These are phyloP conservation scores for Eremophila alpestris DNA, from an alignment of 2,797 vertebrate species.

Conservation along the genomic window DNA sequence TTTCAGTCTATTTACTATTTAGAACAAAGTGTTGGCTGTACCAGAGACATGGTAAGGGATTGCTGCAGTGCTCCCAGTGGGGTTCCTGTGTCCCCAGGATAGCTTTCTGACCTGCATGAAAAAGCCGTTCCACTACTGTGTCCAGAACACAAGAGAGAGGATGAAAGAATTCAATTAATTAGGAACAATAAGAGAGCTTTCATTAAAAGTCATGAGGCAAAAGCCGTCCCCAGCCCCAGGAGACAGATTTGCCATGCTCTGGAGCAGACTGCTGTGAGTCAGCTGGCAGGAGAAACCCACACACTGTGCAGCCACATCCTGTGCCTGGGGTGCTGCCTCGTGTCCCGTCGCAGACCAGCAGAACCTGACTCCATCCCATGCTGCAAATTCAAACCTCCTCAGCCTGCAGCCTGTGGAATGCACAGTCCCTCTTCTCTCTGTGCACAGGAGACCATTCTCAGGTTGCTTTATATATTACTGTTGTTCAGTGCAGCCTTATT, in stretches of 20 bases:
- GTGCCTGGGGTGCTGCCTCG: slow-evolving; percentile 3
- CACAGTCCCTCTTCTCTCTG: background rate
- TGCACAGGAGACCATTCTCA: background rate
- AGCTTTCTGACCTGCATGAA: slow-evolving; percentile 24
- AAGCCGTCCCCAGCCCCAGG: slow-evolving; percentile 24
- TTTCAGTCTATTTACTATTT: slow-evolving; percentile 19
- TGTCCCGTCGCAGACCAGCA: background rate
- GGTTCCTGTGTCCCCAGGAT: slow-evolving; percentile 26
- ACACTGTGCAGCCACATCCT: background rate
- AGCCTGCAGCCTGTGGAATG: background rate
- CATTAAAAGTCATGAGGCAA: slow-evolving; percentile 52
- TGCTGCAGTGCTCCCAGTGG: background rate
- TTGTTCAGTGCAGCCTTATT: background rate
- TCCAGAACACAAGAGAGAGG: slow-evolving; percentile 5
- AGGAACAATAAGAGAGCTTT: slow-evolving; percentile 45
- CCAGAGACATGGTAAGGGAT: background rate
- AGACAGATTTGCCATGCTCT: slow-evolving; percentile 39
- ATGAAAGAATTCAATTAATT: slow-evolving; percentile 46
- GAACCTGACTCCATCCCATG: background rate
- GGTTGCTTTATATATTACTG: background rate
- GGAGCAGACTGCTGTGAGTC: slow-evolving; percentile 39
- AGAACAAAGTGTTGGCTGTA: background rate
- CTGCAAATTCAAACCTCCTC: background rate
- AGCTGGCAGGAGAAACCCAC: slow-evolving; percentile 42
- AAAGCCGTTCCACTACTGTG: background rate